Evolutionary conservation across 2,888 invertebrate genomes (phyloP).

Genomic region (Hirudinaria manillensis): DNA sequence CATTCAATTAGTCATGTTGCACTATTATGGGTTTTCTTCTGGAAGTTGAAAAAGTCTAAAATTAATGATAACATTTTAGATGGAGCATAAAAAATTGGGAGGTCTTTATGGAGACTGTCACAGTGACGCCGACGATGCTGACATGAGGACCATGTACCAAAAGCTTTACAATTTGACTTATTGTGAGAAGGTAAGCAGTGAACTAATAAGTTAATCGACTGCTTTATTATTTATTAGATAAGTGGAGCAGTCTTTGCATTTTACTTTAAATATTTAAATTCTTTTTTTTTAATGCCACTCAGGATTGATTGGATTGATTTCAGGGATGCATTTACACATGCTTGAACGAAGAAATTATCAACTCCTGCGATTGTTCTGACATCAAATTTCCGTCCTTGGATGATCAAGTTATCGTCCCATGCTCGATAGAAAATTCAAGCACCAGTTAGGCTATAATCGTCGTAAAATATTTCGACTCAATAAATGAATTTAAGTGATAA

Average conservation of each 20-base stretch:
- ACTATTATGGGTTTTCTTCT: too few species aligned
- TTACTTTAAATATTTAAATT: not conserved
- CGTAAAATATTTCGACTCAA: too few species aligned
- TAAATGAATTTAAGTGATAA: too few species aligned
- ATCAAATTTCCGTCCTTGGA: conserved; percentile 16
- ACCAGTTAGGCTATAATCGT: too few species aligned
- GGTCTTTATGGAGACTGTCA: conserved; percentile 23
- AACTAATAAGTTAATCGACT: too few species aligned
- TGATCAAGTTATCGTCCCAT: not conserved
- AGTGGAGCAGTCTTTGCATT: too few species aligned
- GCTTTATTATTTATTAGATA: too few species aligned
- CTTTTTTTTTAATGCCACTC: not conserved
- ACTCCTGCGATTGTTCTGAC: conserved; percentile 23
- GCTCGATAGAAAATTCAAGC: too few species aligned
- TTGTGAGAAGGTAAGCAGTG: conserved; percentile 5
- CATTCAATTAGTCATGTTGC: too few species aligned
- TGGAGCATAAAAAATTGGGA: conserved; percentile 1
- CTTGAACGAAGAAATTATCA: not conserved
- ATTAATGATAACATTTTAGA: not conserved
- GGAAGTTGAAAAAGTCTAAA: not conserved
- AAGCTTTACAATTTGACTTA: conserved; percentile 19
- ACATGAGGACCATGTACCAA: conserved; percentile 9
- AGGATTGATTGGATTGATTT: not conserved
- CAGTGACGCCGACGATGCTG: not conserved
- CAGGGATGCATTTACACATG: conserved; percentile 24